Conservation (phyloP, 30 jellyfish, hydroid and myxozoan species). For the Sanderia malayensis region DNA sequence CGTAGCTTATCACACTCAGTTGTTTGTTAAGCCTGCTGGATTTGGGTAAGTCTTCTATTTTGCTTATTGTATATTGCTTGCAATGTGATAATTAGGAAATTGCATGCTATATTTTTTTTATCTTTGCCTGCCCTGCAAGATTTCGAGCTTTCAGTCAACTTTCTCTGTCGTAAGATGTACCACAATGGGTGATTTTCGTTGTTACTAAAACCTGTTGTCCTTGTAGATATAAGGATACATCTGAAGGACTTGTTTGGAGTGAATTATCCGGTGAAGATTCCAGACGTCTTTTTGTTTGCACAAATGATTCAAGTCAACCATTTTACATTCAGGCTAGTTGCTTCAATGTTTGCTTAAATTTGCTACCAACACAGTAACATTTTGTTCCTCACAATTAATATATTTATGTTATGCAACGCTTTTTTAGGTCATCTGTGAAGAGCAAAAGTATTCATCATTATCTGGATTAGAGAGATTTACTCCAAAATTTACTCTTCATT, state of each 20-base stretch:
- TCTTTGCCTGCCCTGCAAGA: too few species aligned
- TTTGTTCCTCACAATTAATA: too few species aligned
- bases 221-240: constrained; percentile 54
- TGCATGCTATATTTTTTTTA: too few species aligned
- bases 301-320: constrained; percentile 47
- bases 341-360: too few species aligned
- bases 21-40: constrained; percentile 83
- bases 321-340: constrained; percentile 92
- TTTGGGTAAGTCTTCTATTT: constrained; percentile 78
- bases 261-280: constrained; percentile 34
- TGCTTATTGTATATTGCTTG: too few species aligned
- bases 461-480: constrained; percentile 73
- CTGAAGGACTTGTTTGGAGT: constrained; percentile 78
- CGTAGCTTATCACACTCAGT: constrained; percentile 73
- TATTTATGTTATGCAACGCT: too few species aligned
- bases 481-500: constrained; percentile 80
- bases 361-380: too few species aligned
- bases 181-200: neutral
- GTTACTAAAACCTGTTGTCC: neutral
- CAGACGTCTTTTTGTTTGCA: constrained; percentile 49
- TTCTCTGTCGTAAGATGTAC: too few species aligned
- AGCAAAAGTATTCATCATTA: constrained; percentile 57
- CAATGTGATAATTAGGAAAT: too few species aligned
- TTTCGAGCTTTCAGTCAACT: too few species aligned
- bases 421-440: constrained; percentile 71